phyloP scores from a whole-genome alignment of 2,888 invertebrate species.

The Junonia oenone region DNA sequence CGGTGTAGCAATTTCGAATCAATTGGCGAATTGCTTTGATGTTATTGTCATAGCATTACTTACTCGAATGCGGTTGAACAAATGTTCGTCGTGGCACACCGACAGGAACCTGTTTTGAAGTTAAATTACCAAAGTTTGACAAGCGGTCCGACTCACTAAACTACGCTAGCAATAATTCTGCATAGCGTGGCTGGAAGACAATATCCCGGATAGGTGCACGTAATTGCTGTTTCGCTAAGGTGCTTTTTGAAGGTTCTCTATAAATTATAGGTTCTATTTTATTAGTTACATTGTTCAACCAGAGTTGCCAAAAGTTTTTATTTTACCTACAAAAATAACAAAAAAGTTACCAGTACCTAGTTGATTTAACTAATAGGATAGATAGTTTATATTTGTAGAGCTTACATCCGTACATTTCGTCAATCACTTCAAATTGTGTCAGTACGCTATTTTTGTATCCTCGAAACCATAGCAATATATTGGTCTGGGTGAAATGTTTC shows the following conservation, averaged over 20 bases:
- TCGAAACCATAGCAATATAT: no score
- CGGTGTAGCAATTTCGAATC: conserved; percentile 24
- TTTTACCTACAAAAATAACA: not conserved
- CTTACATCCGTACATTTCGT: no score
- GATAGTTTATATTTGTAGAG: no score
- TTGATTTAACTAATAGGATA: no score
- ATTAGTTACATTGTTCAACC: not conserved
- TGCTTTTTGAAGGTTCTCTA: conserved; percentile 11
- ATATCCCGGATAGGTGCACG: conserved; percentile 47
- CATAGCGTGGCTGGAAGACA: conserved; percentile 56
- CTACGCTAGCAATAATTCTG: conserved; percentile 72
- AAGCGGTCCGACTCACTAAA: conserved; percentile 63
- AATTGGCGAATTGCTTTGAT: conserved; percentile 36
- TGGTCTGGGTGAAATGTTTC: no score
- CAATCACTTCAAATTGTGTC: no score
- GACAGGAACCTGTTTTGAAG: conserved; percentile 71
- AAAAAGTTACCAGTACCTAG: no score
- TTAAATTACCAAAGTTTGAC: conserved; percentile 79
- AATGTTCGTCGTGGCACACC: conserved; percentile 55
- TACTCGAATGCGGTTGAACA: conserved; percentile 49
- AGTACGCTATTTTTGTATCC: no score
- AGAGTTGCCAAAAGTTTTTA: not conserved
- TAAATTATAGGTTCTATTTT: not conserved
- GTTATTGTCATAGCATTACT: conserved; percentile 49
- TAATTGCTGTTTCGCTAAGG: conserved; percentile 31